phyloP scores from a whole-genome alignment of 2,113 vertebrate genomes.

The Parotia lawesii region DNA sequence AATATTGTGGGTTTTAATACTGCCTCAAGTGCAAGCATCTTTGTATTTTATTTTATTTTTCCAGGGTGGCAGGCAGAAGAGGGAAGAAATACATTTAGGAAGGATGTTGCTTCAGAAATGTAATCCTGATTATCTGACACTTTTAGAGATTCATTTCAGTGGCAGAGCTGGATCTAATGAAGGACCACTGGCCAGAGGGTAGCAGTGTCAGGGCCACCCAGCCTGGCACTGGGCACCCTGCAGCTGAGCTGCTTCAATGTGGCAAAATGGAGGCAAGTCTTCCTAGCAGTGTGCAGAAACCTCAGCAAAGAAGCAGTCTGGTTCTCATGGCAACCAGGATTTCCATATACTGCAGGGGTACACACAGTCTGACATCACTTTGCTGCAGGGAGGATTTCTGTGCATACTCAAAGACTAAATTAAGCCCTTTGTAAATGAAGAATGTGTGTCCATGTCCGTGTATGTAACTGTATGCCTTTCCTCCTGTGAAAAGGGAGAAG shows the following conservation, averaged over 20 bases:
- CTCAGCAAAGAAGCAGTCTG: conserved; percentile 16
- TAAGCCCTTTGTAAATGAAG: conserved; percentile 18
- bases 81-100: background rate
- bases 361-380: conserved; percentile 57
- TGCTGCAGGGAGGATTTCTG: conserved; percentile 65
- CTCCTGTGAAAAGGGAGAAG: background rate
- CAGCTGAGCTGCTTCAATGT: background rate
- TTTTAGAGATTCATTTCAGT: background rate
- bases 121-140: background rate
- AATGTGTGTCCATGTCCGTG: background rate
- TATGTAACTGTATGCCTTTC: background rate
- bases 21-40: background rate
- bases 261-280: conserved; percentile 40
- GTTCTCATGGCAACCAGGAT: conserved; percentile 68
- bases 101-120: background rate
- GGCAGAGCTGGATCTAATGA: background rate
- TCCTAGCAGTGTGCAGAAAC: background rate
- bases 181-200: background rate
- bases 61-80: background rate
- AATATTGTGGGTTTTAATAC: background rate
- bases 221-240: background rate
- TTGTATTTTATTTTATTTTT: background rate
- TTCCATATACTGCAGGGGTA: conserved; percentile 57
- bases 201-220: background rate
- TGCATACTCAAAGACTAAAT: conserved; percentile 26